A percentile compares a stretch with the other conserved stretches of the same genome.
Evolutionary conservation across 30 jellyfish, hydroid and myxozoan species (phyloP).

Genomic region (Mastigias papua): DNA sequence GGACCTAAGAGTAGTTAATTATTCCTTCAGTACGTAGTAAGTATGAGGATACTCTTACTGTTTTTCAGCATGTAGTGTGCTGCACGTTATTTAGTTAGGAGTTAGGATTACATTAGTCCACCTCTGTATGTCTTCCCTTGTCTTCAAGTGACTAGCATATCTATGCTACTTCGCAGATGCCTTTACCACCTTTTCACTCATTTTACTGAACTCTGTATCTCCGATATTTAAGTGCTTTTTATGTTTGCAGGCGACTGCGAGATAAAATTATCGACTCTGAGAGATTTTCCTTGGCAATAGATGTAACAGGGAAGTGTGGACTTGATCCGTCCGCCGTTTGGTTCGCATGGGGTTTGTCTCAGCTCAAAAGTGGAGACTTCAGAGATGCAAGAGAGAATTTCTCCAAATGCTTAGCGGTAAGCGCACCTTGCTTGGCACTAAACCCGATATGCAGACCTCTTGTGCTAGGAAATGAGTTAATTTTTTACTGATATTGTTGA

Average conservation of each 20-base stretch:
- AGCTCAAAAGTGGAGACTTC: slow-evolving; percentile 86
- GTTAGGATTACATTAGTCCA: no score
- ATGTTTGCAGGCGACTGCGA: slow-evolving; percentile 80
- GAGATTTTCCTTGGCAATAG: slow-evolving; percentile 88
- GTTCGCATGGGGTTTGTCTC: slow-evolving; percentile 94
- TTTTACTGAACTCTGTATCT: background rate
- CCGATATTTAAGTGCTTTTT: background rate
- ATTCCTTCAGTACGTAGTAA: no score
- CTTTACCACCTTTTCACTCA: background rate
- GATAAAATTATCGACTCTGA: slow-evolving; percentile 90
- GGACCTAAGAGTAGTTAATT: no score
- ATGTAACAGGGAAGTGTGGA: slow-evolving; percentile 94
- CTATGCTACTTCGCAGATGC: no score
- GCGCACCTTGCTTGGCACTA: background rate
- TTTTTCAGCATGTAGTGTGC: no score
- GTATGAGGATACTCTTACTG: no score
- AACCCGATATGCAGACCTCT: background rate
- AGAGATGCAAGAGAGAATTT: slow-evolving; percentile 84
- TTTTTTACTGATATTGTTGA: no score
- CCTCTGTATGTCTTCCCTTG: no score
- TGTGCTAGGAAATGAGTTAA: no score
- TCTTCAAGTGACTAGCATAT: no score
- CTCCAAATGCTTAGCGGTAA: slow-evolving; percentile 81
- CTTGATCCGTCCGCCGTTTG: slow-evolving; percentile 90
- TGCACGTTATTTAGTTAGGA: no score